Conservation (phyloP, 2,113 vertebrate genomes). For the Anarrhichthys ocellatus region DNA sequence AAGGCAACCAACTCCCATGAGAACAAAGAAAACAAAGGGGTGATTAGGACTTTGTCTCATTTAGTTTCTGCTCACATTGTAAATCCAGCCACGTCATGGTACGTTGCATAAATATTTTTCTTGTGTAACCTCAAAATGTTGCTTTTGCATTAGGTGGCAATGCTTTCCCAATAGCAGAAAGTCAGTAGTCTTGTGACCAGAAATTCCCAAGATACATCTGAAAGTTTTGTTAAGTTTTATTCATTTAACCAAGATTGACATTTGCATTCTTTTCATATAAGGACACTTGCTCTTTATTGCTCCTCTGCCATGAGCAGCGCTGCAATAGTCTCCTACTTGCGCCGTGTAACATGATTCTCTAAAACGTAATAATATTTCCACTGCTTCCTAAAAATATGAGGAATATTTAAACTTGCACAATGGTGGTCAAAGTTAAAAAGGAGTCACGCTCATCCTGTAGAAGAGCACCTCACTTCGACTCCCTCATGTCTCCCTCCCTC, state of each 20-base stretch:
- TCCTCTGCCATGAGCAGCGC: not conserved
- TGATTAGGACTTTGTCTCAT: constrained; percentile 26
- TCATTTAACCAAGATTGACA: not conserved
- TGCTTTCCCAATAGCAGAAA: not conserved
- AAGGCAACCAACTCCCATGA: constrained; percentile 21
- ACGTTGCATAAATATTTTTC: not conserved
- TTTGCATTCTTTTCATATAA: not conserved
- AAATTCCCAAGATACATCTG: constrained; percentile 11
- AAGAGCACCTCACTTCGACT: not conserved
- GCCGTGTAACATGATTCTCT: not conserved
- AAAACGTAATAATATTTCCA: not conserved
- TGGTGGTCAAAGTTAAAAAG: not conserved
- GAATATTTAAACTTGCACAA: constrained; percentile 2
- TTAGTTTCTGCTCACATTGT: constrained; percentile 1
- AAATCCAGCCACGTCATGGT: not conserved
- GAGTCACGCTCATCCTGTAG: constrained; percentile 19
- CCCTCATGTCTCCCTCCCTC: constrained; percentile 9
- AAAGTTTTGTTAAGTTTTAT: not conserved
- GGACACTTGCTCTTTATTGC: not conserved
- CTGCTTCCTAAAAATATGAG: not conserved
- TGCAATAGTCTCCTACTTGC: not conserved
- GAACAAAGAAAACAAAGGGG: not conserved
- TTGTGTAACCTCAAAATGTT: constrained; percentile 9
- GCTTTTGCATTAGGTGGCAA: not conserved
- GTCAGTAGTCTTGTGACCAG: constrained; percentile 4